Conservation (phyloP, 2,888 invertebrate genomes). For the Cistogaster globosa region DNA sequence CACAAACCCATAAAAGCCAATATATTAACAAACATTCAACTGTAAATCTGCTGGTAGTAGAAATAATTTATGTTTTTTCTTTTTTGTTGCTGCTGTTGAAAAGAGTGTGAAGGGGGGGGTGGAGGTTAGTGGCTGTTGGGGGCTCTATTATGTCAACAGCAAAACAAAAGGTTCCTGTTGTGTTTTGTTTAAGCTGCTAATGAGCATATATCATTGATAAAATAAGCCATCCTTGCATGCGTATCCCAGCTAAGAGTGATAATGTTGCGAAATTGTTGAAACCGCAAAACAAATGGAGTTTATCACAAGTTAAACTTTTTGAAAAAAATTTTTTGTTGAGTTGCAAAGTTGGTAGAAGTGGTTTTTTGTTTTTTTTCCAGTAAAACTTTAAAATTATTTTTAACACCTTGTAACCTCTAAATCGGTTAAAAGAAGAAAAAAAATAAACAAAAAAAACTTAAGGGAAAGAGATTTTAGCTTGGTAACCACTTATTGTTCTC, state of each 20-base stretch:
- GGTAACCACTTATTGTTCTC: too few relatives aligned
- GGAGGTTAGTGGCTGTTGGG: constrained; percentile 2
- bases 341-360: constrained; percentile 34
- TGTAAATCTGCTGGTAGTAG: constrained; percentile 43
- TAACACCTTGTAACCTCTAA: constrained; percentile 9
- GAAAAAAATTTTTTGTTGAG: neutral
- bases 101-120: neutral
- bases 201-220: constrained; percentile 71
- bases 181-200: constrained; percentile 61
- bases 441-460: neutral
- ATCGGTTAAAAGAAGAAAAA: neutral
- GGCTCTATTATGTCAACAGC: constrained; percentile 52
- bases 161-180: constrained; percentile 56
- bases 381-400: constrained; percentile 47
- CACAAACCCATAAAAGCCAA: neutral
- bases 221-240: neutral
- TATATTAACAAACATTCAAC: neutral
- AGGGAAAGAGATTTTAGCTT: neutral
- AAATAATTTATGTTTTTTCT: constrained; percentile 53
- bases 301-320: constrained; percentile 50
- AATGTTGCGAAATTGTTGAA: constrained; percentile 35
- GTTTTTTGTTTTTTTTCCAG: constrained; percentile 8
- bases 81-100: neutral
- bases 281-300: constrained; percentile 65
- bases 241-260: constrained; percentile 17